These are phyloP conservation scores for Ondatra zibethicus DNA, from an alignment of 2,113 vertebrate species.

Conservation along the genomic window DNA sequence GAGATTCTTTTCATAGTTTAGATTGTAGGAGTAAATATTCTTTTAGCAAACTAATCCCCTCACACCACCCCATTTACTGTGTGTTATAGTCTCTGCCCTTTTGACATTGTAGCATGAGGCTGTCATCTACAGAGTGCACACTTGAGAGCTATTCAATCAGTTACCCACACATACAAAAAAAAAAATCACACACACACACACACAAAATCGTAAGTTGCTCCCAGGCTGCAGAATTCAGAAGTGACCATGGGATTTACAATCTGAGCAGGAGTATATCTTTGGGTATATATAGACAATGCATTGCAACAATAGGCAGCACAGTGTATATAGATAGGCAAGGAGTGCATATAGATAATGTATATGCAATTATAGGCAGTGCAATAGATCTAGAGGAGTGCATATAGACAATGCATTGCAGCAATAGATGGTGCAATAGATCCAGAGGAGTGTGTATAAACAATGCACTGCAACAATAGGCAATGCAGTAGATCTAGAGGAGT, in stretches of 20 bases:
- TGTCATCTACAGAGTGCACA: not conserved
- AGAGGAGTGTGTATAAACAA: no score
- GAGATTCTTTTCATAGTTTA: not conserved
- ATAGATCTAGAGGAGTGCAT: not conserved
- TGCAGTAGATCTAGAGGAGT: not conserved
- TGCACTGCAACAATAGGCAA: no score
- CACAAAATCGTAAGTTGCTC: not conserved
- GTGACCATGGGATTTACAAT: not conserved
- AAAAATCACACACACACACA: no score
- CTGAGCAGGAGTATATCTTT: not conserved
- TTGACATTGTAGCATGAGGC: not conserved
- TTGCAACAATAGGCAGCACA: not conserved
- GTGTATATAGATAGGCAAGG: not conserved
- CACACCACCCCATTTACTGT: not conserved
- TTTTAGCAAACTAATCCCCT: not conserved
- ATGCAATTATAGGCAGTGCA: not conserved
- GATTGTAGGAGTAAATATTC: not conserved
- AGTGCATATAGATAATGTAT: not conserved
- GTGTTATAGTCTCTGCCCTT: not conserved
- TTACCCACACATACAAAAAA: no score
- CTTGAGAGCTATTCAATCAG: not conserved
- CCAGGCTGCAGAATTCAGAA: not conserved
- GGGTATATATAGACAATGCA: not conserved
- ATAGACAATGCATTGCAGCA: no score
- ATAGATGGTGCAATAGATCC: no score